phyloP scores from a whole-genome alignment of 2,888 invertebrate species.

The Caenorhabditis japonica region DNA sequence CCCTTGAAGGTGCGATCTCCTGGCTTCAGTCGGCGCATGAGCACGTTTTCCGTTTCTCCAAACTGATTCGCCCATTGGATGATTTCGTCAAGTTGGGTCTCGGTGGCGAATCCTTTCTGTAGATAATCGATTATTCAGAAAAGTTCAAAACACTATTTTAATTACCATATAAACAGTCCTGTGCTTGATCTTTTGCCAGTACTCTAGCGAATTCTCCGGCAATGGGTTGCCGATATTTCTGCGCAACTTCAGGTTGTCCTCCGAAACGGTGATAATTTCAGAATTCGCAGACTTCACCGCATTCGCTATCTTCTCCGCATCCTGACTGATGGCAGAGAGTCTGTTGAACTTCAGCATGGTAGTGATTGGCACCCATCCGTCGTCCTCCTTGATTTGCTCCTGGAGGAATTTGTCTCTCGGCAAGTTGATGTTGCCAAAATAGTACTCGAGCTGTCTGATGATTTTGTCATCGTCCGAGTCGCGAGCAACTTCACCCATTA shows the following conservation, averaged over 20 bases:
- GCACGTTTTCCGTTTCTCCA: slow-evolving; percentile 84
- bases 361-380: slow-evolving; percentile 89
- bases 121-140: slow-evolving; percentile 41
- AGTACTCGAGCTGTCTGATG: slow-evolving; percentile 79
- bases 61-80: slow-evolving; percentile 84
- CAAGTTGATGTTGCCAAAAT: slow-evolving; percentile 92
- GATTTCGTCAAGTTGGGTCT: slow-evolving; percentile 83
- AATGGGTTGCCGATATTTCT: slow-evolving; percentile 85
- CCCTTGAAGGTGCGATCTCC: slow-evolving; percentile 80
- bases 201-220: slow-evolving; percentile 88
- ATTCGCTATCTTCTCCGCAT: slow-evolving; percentile 83
- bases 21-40: slow-evolving; percentile 77
- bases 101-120: slow-evolving; percentile 82
- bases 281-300: slow-evolving; percentile 83
- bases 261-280: slow-evolving; percentile 78
- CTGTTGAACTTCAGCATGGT: slow-evolving; percentile 91
- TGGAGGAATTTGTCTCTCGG: slow-evolving; percentile 92
- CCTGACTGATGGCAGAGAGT: slow-evolving; percentile 82
- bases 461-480: slow-evolving; percentile 42
- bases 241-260: slow-evolving; percentile 84
- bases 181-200: slow-evolving; percentile 84
- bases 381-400: slow-evolving; percentile 87
- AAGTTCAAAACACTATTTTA: slow-evolving; percentile 1
- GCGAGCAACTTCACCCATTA: slow-evolving; percentile 28
- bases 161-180: slow-evolving; percentile 85